Evolutionary conservation across 2,888 invertebrate species (phyloP).

Genomic region (Physocephala rufipes): DNA sequence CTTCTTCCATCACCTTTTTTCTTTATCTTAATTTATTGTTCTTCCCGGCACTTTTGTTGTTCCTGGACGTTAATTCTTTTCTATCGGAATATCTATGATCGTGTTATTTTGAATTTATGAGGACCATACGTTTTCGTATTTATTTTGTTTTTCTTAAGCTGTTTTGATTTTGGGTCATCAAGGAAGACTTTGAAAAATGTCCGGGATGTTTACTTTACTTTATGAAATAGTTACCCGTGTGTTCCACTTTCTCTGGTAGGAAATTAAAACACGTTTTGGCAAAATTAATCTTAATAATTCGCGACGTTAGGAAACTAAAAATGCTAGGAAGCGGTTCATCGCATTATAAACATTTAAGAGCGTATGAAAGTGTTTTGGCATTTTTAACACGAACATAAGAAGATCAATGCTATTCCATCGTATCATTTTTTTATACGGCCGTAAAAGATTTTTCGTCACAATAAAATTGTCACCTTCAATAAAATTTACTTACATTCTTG

Average conservation of each 20-base stretch:
- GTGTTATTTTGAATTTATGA: constrained; percentile 2
- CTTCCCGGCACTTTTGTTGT: neutral
- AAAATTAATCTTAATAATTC: no score
- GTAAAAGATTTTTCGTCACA: neutral
- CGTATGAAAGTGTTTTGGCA: no score
- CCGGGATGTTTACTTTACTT: no score
- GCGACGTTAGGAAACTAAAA: no score
- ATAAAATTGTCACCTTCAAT: neutral
- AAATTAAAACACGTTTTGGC: no score
- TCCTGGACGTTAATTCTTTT: neutral
- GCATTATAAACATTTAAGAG: no score
- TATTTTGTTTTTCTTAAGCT: neutral
- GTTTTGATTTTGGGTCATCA: no score
- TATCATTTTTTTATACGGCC: neutral
- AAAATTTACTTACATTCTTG: neutral
- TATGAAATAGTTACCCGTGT: no score
- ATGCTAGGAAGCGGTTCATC: no score
- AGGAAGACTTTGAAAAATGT: no score
- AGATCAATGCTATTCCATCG: neutral
- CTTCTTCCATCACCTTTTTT: neutral
- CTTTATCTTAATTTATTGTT: constrained; percentile 12
- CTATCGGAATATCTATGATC: neutral
- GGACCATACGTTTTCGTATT: neutral
- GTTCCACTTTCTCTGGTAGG: no score
- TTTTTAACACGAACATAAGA: no score